Base-by-base conservation (phyloP, 2,888 invertebrate genomes). In the Leucozona laternaria region DNA sequence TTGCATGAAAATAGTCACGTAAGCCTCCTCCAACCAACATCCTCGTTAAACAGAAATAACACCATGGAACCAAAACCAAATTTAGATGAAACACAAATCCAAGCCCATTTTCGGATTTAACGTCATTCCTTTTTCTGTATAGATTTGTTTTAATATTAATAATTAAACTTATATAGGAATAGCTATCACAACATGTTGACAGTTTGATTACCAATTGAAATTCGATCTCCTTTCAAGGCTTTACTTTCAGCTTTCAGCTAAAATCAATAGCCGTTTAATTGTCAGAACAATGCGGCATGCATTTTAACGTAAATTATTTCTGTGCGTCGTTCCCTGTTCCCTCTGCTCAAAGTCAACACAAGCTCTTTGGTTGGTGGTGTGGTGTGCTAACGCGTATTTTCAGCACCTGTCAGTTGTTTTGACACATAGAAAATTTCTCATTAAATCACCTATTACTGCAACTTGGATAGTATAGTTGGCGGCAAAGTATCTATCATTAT, bases 191-290 rank as follows among this genome's bases (percentile, higher is more conserved):
- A 53, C 10, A 17, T 43, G 48, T 66, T 20, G n/a, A 48, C 60
- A 80, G 43, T 22, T 53, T 45, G 66, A 62, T 73, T 40, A 28
- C 60, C 77, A 81, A 73, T 81, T 77, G 72, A 81, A 80, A 78
- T 79, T 58, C 71, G 78, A 75, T 79, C 78, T 40, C 71, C 78
- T 79, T 71, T 82, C 78, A 79, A 82, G 78, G 78, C 55, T 81
- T 66, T 55, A 78, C 57, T 81, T 31, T 31, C 31, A 28, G 6
- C n/a, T n/a, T 71, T 78, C 53, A 62, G 64, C 58, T 28, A 71
- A 82, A 78, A 78, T 73, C 81, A 86, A 82, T 82, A 79, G 79
- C 73, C 82, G 78, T 71, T 76, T 79, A 86, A 86, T 86, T 73
- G 81, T 70, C 50, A 11, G 15, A 71, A 43, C 66, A 71, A 70